Percentiles rank a stretch among this genome's conserved stretches.
Evolutionary conservation across 2,797 vertebrate species (phyloP).

Genomic region (Gymnocypris eckloni): DNA sequence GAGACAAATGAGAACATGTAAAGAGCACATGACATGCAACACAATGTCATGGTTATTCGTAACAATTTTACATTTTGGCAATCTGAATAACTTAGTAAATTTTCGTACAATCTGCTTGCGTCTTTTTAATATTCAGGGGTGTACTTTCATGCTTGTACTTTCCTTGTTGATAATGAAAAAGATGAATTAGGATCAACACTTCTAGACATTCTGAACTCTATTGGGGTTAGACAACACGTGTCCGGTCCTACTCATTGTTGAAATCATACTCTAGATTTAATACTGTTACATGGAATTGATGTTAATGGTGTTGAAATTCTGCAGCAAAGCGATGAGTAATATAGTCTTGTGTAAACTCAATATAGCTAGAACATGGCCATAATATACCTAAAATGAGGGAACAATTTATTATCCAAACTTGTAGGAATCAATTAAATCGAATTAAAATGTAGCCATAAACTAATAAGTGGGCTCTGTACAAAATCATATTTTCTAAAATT

Average conservation of each 20-base stretch:
- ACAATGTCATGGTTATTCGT: neutral
- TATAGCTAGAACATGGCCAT: neutral
- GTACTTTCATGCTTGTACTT: neutral
- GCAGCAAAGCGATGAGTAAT: no score
- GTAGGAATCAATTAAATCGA: neutral
- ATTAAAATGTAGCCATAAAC: neutral
- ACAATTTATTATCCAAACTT: neutral
- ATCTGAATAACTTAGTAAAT: neutral
- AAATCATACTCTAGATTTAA: no score
- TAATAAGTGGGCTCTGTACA: neutral
- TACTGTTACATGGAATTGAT: no score
- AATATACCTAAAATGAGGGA: neutral
- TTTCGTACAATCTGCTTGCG: neutral
- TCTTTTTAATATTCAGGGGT: neutral
- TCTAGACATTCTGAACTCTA: no score
- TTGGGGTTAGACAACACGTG: no score
- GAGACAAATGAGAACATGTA: neutral
- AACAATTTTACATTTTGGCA: neutral
- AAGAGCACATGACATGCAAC: neutral
- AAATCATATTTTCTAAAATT: no score
- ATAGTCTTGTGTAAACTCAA: no score
- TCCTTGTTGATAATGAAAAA: no score
- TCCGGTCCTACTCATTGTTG: no score
- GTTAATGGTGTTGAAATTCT: no score
- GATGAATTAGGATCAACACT: no score